phyloP scores from a whole-genome alignment of 2,113 vertebrate genomes.

The Dasyurus viverrinus region DNA sequence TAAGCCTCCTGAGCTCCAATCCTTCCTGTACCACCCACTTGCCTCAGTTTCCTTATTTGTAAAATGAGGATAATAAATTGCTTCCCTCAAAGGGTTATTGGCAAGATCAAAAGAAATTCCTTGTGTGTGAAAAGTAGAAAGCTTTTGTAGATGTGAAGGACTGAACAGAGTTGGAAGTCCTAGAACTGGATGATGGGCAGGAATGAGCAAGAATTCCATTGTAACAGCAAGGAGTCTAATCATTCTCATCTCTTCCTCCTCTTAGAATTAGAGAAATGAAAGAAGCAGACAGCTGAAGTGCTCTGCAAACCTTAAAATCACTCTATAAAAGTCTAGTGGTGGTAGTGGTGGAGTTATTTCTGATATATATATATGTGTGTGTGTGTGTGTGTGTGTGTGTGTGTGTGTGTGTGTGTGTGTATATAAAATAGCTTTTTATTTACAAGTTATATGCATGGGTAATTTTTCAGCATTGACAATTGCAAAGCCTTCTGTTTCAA shows the following conservation, averaged over 20 bases:
- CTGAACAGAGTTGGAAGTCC: background rate
- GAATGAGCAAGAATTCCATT: background rate
- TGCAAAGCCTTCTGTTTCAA: too few relatives aligned
- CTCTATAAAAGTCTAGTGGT: background rate
- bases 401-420: too few relatives aligned
- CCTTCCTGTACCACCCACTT: background rate
- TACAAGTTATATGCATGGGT: too few relatives aligned
- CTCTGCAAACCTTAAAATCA: background rate
- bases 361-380: too few relatives aligned
- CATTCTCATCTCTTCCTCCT: background rate
- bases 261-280: background rate
- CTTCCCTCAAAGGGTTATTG: background rate
- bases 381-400: too few relatives aligned
- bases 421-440: too few relatives aligned
- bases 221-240: background rate
- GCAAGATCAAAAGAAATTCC: background rate
- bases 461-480: too few relatives aligned
- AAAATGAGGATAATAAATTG: background rate
- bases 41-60: background rate
- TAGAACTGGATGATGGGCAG: background rate
- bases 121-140: background rate
- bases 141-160: background rate
- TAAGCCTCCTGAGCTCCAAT: background rate
- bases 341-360: background rate
- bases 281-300: background rate